Evolutionary conservation across 2,113 vertebrate species (phyloP).

Genomic region (Baryphthengus martii): DNA sequence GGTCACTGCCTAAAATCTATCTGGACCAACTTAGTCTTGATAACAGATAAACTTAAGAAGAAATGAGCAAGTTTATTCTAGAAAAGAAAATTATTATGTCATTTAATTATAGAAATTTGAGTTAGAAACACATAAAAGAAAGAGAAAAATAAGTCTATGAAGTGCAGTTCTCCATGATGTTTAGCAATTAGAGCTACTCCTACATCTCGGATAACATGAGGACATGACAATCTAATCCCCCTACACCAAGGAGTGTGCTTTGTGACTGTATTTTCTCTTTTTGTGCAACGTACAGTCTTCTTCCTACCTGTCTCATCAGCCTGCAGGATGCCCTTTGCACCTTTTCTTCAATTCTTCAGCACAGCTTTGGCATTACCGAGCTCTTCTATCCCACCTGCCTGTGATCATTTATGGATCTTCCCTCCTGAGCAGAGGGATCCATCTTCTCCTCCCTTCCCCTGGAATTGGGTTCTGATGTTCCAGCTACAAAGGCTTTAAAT

Average conservation of each 20-base stretch:
- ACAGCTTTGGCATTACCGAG: background rate
- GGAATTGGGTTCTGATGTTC: background rate
- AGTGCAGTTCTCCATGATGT: background rate
- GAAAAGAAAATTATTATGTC: background rate
- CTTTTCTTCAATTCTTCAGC: background rate
- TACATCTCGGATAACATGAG: background rate
- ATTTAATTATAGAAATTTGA: background rate
- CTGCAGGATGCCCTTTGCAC: background rate
- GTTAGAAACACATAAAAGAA: background rate
- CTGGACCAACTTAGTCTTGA: background rate
- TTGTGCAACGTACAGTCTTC: background rate
- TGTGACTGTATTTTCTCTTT: background rate
- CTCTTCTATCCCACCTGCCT: background rate
- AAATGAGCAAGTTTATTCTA: background rate
- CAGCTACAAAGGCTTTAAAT: background rate
- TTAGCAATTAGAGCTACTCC: background rate
- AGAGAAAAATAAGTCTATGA: background rate
- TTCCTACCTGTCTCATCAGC: background rate
- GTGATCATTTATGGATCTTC: background rate
- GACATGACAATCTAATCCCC: background rate
- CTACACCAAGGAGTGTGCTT: fast-evolving
- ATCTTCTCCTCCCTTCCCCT: background rate
- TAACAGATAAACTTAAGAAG: background rate
- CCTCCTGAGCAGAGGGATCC: background rate
- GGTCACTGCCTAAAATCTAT: background rate